Evolutionary conservation across 2,797 vertebrate species (phyloP), one percentile per base, ranked within the genome.

Genomic region (Premnoplex brunnescens): DNA sequence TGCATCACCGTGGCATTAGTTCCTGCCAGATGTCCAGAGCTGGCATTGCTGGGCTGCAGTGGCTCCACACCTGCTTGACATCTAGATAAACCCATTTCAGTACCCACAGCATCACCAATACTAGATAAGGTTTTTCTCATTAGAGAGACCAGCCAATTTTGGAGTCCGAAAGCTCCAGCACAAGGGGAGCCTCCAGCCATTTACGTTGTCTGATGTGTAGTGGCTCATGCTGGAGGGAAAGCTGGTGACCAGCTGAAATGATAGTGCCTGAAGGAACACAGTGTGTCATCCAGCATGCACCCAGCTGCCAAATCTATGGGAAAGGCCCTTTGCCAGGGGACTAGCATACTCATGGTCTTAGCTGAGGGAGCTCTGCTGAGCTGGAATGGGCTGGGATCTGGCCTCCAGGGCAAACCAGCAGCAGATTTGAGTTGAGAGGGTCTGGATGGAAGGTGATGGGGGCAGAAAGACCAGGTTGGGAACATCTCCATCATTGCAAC

Each of bases 251-350:
- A 90, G 83, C 76, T 89, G 93, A 77, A 52, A 46, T 0, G 12
- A 56, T 44, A 56, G 34, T 2, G 1, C 72, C 63, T 59, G 76
- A 78, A 88, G 69, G 79, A 88, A 13, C 7, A 0, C n/a, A 23
- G 15, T 4, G 15, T 0, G 0, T 78, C 62, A 92, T 69, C 51
- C 62, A 75, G 69, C 36, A 34, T 0, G 0, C 32, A n/a, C 56
- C 34, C 72, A 74, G 48, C 44, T 88, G 79, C 76, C 79, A 86
- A 73, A 68, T 24, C 79, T 49, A 60, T 2, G 27, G 89, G 20
- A 60, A 85, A 58, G 18, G 41, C 14, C 34, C 72, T 86, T 88
- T 72, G 51, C 51, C 60, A 81, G 46, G 43, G 43, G 10, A 22
- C 20, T 24, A 12, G 14, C 6, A 13, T 16, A 11, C 58, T 86